Conservation (phyloP, 1,140 invertebrate genomes). For the Gryon sp. region DNA sequence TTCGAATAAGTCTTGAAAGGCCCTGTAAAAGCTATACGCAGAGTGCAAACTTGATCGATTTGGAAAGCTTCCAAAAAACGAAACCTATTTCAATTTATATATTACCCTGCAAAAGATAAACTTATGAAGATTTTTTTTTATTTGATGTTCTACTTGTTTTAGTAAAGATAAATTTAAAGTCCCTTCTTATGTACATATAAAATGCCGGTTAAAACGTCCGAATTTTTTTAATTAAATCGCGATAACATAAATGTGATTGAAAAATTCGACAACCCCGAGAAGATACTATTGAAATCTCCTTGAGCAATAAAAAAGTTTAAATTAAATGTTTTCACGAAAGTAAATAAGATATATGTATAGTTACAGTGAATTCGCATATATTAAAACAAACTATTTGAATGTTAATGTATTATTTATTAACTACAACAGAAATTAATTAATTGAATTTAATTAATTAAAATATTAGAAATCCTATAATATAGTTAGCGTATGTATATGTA, state of each 20-base stretch:
- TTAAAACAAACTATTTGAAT: too few relatives aligned
- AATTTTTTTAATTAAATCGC: constrained; percentile 48
- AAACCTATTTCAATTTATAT: constrained; percentile 52
- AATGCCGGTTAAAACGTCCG: constrained; percentile 6
- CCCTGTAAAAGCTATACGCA: constrained; percentile 25
- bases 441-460: too few relatives aligned
- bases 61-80: constrained; percentile 40
- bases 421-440: too few relatives aligned
- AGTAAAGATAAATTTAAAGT: constrained; percentile 38
- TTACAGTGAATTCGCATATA: too few relatives aligned
- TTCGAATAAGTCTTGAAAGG: constrained; percentile 24
- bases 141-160: constrained; percentile 24
- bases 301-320: too few relatives aligned
- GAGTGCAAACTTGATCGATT: constrained; percentile 49
- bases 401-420: too few relatives aligned
- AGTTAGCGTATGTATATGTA: too few relatives aligned
- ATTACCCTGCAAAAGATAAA: constrained; percentile 33
- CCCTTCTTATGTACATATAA: background rate
- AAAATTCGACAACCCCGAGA: too few relatives aligned
- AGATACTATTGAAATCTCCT: too few relatives aligned
- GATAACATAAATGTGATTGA: constrained; percentile 40
- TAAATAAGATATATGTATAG: too few relatives aligned
- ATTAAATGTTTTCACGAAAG: constrained; percentile 8
- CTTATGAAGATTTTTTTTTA: constrained; percentile 44
- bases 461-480: too few relatives aligned